These are phyloP conservation scores for Drosophila kohkoa DNA, from an alignment of 1,140 invertebrate genomes.

Conservation along the genomic window DNA sequence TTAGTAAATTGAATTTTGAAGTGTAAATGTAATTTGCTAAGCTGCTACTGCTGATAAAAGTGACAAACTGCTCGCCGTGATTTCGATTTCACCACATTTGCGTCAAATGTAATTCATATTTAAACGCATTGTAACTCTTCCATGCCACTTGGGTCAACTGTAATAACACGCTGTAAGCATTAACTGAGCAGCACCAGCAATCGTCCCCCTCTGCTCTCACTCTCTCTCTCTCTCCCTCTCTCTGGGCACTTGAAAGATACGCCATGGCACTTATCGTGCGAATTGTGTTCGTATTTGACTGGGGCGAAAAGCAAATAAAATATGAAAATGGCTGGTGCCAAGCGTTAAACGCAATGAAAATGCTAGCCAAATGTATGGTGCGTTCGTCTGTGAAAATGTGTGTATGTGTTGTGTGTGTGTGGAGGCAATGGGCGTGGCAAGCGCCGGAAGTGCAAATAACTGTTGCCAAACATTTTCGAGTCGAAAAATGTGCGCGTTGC, in stretches of 20 bases:
- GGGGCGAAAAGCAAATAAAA: slow-evolving; percentile 64
- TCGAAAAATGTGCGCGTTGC: slow-evolving; percentile 76
- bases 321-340: slow-evolving; percentile 65
- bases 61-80: slow-evolving; percentile 28
- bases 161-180: slow-evolving; percentile 31
- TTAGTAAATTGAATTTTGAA: slow-evolving; percentile 63
- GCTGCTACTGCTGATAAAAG: slow-evolving; percentile 21
- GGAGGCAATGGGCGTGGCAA: slow-evolving; percentile 38
- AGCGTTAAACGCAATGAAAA: slow-evolving; percentile 48
- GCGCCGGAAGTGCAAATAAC: slow-evolving; percentile 77
- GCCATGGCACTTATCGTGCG: slow-evolving; percentile 53
- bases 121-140: slow-evolving; percentile 26
- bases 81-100: slow-evolving; percentile 37
- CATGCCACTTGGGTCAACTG: slow-evolving; percentile 27
- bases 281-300: slow-evolving; percentile 53
- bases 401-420: slow-evolving; percentile 11
- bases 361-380: slow-evolving; percentile 14
- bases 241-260: slow-evolving; percentile 28
- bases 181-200: slow-evolving; percentile 19
- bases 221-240: too few species aligned
- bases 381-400: background rate
- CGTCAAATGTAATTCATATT: slow-evolving; percentile 39
- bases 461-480: slow-evolving; percentile 78
- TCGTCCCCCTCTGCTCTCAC: too few species aligned
- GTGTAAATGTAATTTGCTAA: slow-evolving; percentile 52